Evolutionary conservation across 2,888 invertebrate genomes (phyloP).

Genomic region (Drosophila atripex): DNA sequence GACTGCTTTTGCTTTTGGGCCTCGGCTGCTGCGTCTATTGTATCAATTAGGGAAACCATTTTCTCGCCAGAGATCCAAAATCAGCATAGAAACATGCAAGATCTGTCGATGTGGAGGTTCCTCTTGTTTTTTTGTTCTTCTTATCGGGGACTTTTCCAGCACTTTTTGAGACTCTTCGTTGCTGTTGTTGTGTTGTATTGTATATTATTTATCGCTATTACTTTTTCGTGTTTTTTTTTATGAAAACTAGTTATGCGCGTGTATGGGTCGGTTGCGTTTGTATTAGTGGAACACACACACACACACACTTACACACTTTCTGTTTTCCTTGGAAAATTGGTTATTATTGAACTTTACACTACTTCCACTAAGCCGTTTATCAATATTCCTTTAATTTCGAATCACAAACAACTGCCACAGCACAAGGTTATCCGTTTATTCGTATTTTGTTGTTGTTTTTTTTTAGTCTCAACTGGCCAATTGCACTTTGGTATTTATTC

Average conservation of each 20-base stretch:
- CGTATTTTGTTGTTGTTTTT: constrained; percentile 51
- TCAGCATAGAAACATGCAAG: constrained; percentile 61
- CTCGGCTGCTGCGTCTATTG: constrained; percentile 72
- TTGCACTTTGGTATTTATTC: constrained; percentile 43
- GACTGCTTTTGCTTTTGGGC: constrained; percentile 61
- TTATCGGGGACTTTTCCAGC: constrained; percentile 39
- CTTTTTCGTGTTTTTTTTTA: constrained; percentile 18
- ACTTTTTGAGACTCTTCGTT: constrained; percentile 40
- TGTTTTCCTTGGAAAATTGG: constrained; percentile 48
- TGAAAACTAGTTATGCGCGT: constrained; percentile 34
- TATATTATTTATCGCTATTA: constrained; percentile 41
- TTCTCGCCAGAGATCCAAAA: constrained; percentile 57
- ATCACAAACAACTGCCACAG: constrained; percentile 52
- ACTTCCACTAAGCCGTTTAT: constrained; percentile 12
- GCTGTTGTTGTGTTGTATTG: constrained; percentile 28
- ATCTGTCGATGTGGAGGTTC: constrained; percentile 45
- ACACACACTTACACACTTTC: constrained; percentile 10
- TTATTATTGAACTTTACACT: constrained; percentile 74
- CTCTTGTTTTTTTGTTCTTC: constrained; percentile 29
- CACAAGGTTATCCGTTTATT: constrained; percentile 64
- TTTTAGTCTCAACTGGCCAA: constrained; percentile 42
- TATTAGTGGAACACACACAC: constrained; percentile 28
- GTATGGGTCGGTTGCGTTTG: constrained; percentile 21
- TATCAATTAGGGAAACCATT: constrained; percentile 79
- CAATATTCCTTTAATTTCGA: constrained; percentile 30